Percentiles rank a stretch among this genome's conserved stretches.
Conservation (phyloP, 2,888 invertebrate species). For the Melanostoma mellinum region DNA sequence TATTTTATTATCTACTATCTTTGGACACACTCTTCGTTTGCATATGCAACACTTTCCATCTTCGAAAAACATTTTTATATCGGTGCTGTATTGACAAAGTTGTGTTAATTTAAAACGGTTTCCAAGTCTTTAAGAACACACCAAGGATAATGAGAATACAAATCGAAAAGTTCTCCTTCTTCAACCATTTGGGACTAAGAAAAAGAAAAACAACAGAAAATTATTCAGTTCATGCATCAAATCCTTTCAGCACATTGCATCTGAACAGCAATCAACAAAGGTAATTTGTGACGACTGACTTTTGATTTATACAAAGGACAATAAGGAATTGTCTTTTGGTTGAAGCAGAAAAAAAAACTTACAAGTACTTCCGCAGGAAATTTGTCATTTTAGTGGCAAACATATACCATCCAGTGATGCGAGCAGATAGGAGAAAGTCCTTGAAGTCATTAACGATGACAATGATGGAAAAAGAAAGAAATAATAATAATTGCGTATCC, state of each 20-base stretch:
- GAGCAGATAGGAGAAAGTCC: slow-evolving; percentile 39
- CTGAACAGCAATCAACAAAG: slow-evolving; percentile 13
- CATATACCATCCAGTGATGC: slow-evolving; percentile 15
- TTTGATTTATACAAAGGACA: not conserved
- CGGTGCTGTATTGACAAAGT: no score
- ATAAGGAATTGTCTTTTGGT: slow-evolving; percentile 1
- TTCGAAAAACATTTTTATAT: no score
- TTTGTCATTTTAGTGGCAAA: slow-evolving; percentile 26
- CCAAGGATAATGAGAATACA: no score
- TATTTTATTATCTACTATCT: no score
- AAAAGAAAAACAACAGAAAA: no score
- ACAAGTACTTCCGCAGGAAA: slow-evolving; percentile 50
- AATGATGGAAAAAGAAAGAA: slow-evolving; percentile 41
- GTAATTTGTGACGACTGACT: slow-evolving; percentile 7
- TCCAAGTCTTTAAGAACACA: no score
- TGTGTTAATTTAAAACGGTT: no score
- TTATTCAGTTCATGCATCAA: not conserved
- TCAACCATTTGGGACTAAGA: no score
- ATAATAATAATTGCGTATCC: slow-evolving; percentile 46
- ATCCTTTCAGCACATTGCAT: slow-evolving; percentile 30
- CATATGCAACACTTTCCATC: no score
- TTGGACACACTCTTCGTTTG: no score
- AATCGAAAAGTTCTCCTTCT: no score
- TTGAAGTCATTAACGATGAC: slow-evolving; percentile 61
- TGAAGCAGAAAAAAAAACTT: slow-evolving; percentile 21